Conservation (phyloP, 2,888 invertebrate genomes). For the Thecocarcelia acutangulata region DNA sequence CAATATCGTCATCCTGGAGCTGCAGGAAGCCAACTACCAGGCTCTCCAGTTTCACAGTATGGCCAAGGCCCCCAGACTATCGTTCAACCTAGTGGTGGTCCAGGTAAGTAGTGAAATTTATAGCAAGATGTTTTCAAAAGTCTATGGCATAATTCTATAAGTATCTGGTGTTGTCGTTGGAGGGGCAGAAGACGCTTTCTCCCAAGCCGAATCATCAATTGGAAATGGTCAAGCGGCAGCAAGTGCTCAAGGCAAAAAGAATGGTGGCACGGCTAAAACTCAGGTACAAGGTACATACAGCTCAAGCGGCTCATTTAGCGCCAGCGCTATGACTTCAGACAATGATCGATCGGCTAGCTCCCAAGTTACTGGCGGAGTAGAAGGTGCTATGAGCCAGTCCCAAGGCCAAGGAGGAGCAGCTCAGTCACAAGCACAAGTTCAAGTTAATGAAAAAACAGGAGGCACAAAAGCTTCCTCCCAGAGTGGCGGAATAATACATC, state of each 20-base stretch:
- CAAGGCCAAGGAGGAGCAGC: constrained; percentile 88
- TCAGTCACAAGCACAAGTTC: constrained; percentile 89
- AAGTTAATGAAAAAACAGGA: constrained; percentile 88
- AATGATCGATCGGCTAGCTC: constrained; percentile 87
- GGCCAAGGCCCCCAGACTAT: constrained; percentile 66
- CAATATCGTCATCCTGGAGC: constrained; percentile 46
- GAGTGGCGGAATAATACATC: constrained; percentile 88
- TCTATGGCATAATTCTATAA: constrained; percentile 25
- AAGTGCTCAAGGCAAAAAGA: constrained; percentile 88
- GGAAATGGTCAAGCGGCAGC: constrained; percentile 88
- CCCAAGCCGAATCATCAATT: constrained; percentile 84
- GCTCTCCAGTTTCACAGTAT: constrained; percentile 44
- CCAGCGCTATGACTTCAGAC: constrained; percentile 90
- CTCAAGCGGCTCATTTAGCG: constrained; percentile 90
- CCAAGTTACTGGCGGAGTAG: constrained; percentile 85
- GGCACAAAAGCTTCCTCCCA: constrained; percentile 89
- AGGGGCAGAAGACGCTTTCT: constrained; percentile 86
- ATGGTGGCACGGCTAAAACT: constrained; percentile 89
- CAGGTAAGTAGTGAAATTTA: constrained; percentile 43
- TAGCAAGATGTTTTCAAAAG: neutral
- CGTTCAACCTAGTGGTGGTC: constrained; percentile 51
- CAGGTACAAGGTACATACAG: constrained; percentile 91
- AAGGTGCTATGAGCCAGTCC: constrained; percentile 89
- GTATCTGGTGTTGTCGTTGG: constrained; percentile 65
- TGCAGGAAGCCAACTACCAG: constrained; percentile 26